phyloP scores from a whole-genome alignment of 2,113 vertebrate species.

The Pantherophis guttatus region DNA sequence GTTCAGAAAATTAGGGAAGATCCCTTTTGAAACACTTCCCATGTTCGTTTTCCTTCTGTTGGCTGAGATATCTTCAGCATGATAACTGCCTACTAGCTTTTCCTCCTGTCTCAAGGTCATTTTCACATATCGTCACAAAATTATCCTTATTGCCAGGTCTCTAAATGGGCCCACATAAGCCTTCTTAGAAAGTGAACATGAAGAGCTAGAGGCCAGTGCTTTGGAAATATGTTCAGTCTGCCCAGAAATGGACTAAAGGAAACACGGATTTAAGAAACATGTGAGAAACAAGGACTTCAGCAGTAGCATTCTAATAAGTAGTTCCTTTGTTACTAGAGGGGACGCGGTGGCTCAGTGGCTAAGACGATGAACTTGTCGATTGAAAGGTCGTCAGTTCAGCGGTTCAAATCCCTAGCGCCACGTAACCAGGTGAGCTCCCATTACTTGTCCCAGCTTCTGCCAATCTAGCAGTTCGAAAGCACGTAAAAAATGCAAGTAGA shows the following conservation, averaged over 20 bases:
- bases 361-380: no score
- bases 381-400: no score
- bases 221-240: not conserved
- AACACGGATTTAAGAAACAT: not conserved
- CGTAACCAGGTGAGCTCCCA: no score
- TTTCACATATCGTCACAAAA: not conserved
- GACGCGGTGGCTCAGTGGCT: no score
- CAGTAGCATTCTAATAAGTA: not conserved
- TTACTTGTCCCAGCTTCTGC: no score
- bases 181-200: not conserved
- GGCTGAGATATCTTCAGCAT: not conserved
- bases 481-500: no score
- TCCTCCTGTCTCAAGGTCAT: not conserved
- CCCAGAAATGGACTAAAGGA: not conserved
- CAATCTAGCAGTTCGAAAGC: no score
- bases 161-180: not conserved
- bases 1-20: not conserved
- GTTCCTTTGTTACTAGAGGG: not conserved
- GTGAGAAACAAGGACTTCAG: not conserved
- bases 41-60: not conserved
- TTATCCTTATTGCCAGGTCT: not conserved
- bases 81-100: not conserved
- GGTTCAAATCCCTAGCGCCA: no score
- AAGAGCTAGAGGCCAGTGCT: not conserved
- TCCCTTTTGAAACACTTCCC: not conserved